Base-by-base conservation (phyloP, 2,888 invertebrate species). In the Mechanitis messenoides region DNA sequence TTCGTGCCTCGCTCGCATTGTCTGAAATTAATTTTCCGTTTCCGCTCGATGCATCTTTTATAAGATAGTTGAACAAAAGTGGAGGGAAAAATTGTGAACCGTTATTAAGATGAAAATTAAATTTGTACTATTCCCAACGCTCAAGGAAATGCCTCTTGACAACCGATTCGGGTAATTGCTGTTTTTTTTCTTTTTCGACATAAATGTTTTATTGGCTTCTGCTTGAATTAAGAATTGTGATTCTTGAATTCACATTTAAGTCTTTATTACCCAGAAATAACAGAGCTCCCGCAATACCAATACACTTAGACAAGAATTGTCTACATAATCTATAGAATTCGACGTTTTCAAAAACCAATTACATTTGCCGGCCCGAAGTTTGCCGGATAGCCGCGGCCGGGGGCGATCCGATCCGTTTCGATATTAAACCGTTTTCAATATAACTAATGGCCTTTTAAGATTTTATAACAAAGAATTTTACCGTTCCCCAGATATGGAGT, bases 21-120 rank as follows among this genome's bases (percentile, higher is more conserved):
- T 86, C 81, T 84, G 75, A 79, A 84, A 84, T 86, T 87, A 87
- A 87, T 87, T 87, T 86, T 87, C 87, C 87, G 79, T 83, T 85
- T 85, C 86, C 85, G 78, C 71, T 69, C 71, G 71, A 80, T 81
- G 85, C 85, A 83, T 82, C 84, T 86, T 87, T 87, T 85, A 86
- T 85, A 78, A 81, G 81, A 84, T 84, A 83, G 83, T 80, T 76
- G 77, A 78, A 82, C 77, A 80, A 81, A 83, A 81, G 76, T 81
- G 76, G 73, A 71, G 73, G 72, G 77, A 77, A 78, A 70, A 73
- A 71, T 68, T 65, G 67, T 60, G 68, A 64, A 61, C 73, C 74
- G 72, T 73, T 76, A 72, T 73, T 75, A 75, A 74, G 73, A 70
- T 68, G 68, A 68, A 72, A 76, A 74, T 78, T 77, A 71, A 79